Evolutionary conservation across 2,888 invertebrate genomes (phyloP), one percentile per base, ranked within the genome.

Genomic region (Neria commutata): DNA sequence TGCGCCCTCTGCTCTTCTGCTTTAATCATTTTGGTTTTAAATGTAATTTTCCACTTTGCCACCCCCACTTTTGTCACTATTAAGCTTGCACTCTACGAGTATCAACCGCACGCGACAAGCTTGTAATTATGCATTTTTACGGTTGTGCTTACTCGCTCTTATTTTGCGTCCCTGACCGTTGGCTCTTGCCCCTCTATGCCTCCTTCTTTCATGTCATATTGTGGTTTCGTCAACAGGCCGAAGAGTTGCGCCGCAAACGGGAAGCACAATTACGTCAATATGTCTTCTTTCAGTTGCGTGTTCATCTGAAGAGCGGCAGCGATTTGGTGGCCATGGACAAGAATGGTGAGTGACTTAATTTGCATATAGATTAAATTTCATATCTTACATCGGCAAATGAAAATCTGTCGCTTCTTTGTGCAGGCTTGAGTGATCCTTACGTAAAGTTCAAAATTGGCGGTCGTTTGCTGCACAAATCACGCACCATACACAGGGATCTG

Each of bases 371-470:
- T 19, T n/a, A n/a, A 26, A 42, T 40, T 11, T 17, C 16, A 11
- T 42, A 16, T 16, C 1, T 42, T n/a, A n/a, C n/a, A n/a, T n/a
- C n/a, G n/a, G n/a, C n/a, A n/a, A n/a, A n/a, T n/a, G n/a, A n/a
- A n/a, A n/a, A n/a, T n/a, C n/a, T n/a, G n/a, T n/a, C n/a, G n/a
- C n/a, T 58, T 37, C 55, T 2, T 46, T 51, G 52, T 51, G 33
- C 57, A 94, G 97, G 97, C 70, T 91, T 95, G 62, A 97, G 96
- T 82, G 98, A 98, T 84, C 98, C 98, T 21, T 98, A 98, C 84
- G 95, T 97, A 56, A 98, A 98, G 86, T 95, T 98, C 84, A 96
- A 96, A 83, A 85, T 89, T 64, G 91, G 89, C 11, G 92, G 93
- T 33, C 87, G 94, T 63, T 84, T 95, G 67, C 86, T 96, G 68